Base-by-base conservation (phyloP, 2,797 vertebrate species). In the Eurystomus glaucurus region DNA sequence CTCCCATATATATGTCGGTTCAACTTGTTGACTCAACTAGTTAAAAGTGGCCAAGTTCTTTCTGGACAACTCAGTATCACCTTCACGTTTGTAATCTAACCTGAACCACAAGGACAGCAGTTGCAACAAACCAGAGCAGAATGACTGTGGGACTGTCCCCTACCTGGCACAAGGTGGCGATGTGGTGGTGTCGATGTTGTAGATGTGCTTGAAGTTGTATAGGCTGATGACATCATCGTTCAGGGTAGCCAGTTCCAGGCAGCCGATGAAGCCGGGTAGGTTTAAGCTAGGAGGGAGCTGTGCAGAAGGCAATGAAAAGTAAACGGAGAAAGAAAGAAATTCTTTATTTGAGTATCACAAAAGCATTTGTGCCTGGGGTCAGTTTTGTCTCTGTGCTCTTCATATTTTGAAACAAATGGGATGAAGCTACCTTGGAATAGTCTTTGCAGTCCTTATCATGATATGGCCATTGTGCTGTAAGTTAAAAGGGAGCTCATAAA, bases 161-260 rank as follows among this genome's bases (percentile, higher is more conserved):
- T 98, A 99, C 99, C 99, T 99, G 97, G 99, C 98, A 97, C 99
- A 99, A 35, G 99, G 99, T 82, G 98, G 85, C 26, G 98, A 98
- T 78, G 97, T 87, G n/a, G 92, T 80, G 29, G 99, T 97, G 94
- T 99, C 97, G 94, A 99, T 98, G 86, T 98, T 98, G 78, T 99
- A 98, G 90, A 98, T 98, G 43, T 98, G 93, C 97, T 98, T 99
- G 97, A 99, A 99, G 93, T 99, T 99, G 98, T 99, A 99, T 10
- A 99, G 98, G 93, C 99, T 99, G 98, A 99, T 98, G 62, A 99
- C 98, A 9, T 99, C 99, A 14, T 99, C 99, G 97, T 99, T 99
- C 70, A 99, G 95, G 4, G 99, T 99, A 31, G 99, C 98, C 96
- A 99, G 91, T 92, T 99, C 99, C 61, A 99, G 98, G 96, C 99